Percentiles rank a stretch among this genome's conserved stretches.
phyloP scores from a whole-genome alignment of 2,888 invertebrate genomes.

The Heliconius ethilla region DNA sequence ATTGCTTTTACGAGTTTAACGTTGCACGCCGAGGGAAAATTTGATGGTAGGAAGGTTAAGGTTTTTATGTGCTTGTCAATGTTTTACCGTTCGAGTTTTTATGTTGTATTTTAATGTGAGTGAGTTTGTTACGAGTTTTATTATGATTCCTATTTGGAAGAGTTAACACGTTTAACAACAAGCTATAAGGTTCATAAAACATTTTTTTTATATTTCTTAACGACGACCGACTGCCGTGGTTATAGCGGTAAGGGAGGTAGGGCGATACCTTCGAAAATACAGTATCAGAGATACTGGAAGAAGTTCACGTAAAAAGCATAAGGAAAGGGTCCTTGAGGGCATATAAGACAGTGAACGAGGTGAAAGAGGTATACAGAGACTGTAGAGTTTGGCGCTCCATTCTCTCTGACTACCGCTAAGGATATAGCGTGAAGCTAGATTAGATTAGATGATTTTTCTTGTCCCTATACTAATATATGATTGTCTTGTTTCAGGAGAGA shows the following conservation, averaged over 20 bases:
- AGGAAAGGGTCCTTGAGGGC: too few species aligned
- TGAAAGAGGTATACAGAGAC: too few species aligned
- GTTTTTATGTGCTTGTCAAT: constrained; percentile 50
- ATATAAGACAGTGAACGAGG: too few species aligned
- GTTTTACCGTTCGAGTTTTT: constrained; percentile 53
- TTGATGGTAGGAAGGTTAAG: constrained; percentile 59
- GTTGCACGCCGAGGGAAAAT: constrained; percentile 57
- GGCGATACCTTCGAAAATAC: too few species aligned
- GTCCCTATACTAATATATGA: neutral
- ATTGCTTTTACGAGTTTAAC: constrained; percentile 68
- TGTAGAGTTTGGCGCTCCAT: neutral
- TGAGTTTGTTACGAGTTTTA: constrained; percentile 15
- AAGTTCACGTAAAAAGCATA: too few species aligned
- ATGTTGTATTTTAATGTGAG: constrained; percentile 54
- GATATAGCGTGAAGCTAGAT: neutral
- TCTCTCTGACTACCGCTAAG: neutral
- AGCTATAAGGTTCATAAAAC: neutral
- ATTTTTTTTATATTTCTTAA: neutral
- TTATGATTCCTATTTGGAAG: constrained; percentile 5
- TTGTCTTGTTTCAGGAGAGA: constrained; percentile 83
- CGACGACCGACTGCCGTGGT: too few species aligned
- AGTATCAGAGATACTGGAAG: too few species aligned
- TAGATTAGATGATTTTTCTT: neutral
- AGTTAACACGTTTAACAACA: neutral
- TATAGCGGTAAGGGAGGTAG: too few species aligned